A percentile compares a stretch with the other conserved stretches of the same genome.
Conservation (phyloP, 2,113 vertebrate species). For the Microcebus ravelobensis region DNA sequence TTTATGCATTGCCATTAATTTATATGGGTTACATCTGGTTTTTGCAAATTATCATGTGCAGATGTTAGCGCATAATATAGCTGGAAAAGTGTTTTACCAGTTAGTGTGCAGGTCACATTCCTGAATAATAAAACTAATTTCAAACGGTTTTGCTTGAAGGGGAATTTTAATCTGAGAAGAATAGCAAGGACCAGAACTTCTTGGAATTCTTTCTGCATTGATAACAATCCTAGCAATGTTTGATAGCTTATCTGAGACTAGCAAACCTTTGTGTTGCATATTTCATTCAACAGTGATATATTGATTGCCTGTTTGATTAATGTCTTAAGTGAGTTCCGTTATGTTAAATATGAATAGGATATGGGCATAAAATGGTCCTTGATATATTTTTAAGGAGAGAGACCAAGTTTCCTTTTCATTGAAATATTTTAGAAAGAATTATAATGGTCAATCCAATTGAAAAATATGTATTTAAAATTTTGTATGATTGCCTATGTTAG, state of each 20-base stretch:
- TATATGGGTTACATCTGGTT: not conserved
- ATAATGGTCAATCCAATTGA: not conserved
- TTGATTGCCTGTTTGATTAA: not conserved
- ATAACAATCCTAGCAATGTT: not conserved
- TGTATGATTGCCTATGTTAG: not conserved
- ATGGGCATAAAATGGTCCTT: not conserved
- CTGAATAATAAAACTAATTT: conserved; percentile 54
- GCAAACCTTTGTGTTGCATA: not conserved
- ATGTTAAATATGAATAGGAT: not conserved
- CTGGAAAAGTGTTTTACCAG: not conserved
- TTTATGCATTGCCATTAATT: not conserved
- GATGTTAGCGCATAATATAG: not conserved
- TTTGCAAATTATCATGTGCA: conserved; percentile 13
- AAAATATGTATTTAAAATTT: not conserved
- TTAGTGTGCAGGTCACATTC: conserved; percentile 24
- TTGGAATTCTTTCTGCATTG: not conserved
- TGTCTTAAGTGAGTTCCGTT: not conserved
- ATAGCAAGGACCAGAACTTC: not conserved
- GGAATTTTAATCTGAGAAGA: conserved; percentile 46
- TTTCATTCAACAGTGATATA: not conserved
- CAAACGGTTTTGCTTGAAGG: conserved; percentile 38
- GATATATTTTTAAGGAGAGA: not conserved
- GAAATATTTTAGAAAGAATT: not conserved
- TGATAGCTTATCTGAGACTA: not conserved
- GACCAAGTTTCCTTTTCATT: not conserved